Conservation (phyloP, 2,888 invertebrate species). For the Xanthorhoe spadicearia region DNA sequence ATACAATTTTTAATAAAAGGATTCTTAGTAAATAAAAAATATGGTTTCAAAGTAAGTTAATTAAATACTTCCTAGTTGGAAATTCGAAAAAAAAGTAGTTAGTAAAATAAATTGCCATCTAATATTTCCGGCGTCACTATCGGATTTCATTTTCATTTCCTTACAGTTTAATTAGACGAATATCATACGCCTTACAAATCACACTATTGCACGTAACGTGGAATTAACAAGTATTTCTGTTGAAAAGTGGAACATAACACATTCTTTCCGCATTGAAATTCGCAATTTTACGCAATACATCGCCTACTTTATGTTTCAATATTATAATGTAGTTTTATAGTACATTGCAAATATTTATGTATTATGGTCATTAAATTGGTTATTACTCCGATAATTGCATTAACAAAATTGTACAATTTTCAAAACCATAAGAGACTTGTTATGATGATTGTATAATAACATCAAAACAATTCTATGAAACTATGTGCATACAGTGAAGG, state of each 20-base stretch:
- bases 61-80: background rate
- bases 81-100: background rate
- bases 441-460: background rate
- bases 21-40: no score
- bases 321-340: background rate
- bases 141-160: constrained; percentile 24
- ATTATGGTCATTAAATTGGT: background rate
- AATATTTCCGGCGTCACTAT: constrained; percentile 20
- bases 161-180: constrained; percentile 22
- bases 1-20: no score
- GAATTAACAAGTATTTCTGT: constrained; percentile 1
- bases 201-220: background rate
- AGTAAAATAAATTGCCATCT: background rate
- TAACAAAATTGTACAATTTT: no score
- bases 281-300: constrained; percentile 9
- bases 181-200: background rate
- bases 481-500: constrained; percentile 34
- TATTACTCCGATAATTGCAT: no score
- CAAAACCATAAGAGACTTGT: no score
- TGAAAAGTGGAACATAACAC: constrained; percentile 18
- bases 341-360: background rate
- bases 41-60: no score
- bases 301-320: background rate
- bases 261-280: constrained; percentile 4
- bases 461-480: constrained; percentile 2